phyloP scores from a whole-genome alignment of 2,888 invertebrate species.

The Ormyrus labotus region DNA sequence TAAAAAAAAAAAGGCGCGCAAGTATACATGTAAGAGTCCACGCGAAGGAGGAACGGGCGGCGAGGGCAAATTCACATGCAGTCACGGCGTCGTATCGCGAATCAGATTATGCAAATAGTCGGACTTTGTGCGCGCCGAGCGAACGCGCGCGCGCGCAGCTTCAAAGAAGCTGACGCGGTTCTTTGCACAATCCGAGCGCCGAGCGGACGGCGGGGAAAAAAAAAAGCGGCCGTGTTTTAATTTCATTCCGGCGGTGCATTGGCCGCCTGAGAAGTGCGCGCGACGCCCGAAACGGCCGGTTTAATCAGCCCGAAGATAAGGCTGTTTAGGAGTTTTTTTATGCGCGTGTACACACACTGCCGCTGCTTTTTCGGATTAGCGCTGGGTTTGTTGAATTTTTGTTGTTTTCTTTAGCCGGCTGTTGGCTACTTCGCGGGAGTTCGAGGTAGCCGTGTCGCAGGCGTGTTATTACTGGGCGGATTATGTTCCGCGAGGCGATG shows the following conservation, averaged over 20 bases:
- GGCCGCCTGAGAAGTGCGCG: neutral
- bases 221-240: conserved; percentile 5
- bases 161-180: conserved; percentile 16
- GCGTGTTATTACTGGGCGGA: neutral
- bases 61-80: neutral
- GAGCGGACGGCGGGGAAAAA: neutral
- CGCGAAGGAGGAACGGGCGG: neutral
- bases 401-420: too few species aligned
- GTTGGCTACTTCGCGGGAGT: too few species aligned
- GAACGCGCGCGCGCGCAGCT: neutral
- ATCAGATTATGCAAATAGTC: conserved; percentile 59
- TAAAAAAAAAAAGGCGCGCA: neutral
- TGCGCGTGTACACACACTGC: neutral
- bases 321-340: neutral
- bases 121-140: neutral
- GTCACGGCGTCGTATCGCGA: conserved; percentile 44
- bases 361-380: conserved; percentile 27
- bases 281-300: neutral
- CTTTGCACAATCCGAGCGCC: neutral
- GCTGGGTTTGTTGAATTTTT: neutral
- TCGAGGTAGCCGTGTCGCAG: neutral
- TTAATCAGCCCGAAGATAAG: conserved; percentile 24
- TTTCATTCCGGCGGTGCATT: conserved; percentile 24
- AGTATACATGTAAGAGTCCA: neutral
- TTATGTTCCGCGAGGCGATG: neutral